A percentile compares a stretch with the other conserved stretches of the same genome.
phyloP scores from a whole-genome alignment of 2,113 vertebrate genomes.

The Rhinolophus sinicus region DNA sequence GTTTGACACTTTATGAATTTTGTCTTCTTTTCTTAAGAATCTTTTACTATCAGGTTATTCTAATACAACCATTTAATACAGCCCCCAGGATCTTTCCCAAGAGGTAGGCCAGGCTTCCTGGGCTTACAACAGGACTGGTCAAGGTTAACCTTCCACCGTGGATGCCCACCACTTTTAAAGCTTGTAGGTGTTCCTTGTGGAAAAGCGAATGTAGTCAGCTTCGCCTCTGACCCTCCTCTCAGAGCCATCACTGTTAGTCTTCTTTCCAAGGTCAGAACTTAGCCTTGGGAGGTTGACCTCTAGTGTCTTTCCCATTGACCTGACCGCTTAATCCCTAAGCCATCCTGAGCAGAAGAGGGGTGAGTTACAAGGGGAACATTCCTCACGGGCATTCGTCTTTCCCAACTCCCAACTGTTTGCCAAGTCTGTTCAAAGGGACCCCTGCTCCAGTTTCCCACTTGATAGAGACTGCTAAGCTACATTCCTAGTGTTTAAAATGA shows the following conservation, averaged over 20 bases:
- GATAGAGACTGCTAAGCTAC: not conserved
- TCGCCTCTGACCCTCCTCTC: not conserved
- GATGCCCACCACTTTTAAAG: not conserved
- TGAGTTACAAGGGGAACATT: not conserved
- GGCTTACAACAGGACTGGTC: not conserved
- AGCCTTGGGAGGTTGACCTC: not conserved
- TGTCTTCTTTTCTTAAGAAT: not conserved
- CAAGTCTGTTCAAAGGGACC: not conserved
- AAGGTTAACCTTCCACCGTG: not conserved
- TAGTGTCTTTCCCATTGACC: not conserved
- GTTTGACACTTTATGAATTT: not conserved
- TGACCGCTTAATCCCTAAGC: not conserved
- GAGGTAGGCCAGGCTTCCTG: not conserved
- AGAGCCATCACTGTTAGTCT: not conserved
- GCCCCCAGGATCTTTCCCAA: not conserved
- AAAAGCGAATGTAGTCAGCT: not conserved
- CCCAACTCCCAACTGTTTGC: not conserved
- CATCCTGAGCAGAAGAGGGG: not conserved
- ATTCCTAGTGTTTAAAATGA: not conserved
- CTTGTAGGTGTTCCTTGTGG: not conserved
- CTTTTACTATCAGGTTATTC: not conserved
- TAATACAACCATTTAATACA: not conserved
- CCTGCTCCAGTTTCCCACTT: not conserved
- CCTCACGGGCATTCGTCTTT: not conserved
- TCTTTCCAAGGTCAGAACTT: not conserved